A percentile compares a stretch with the other conserved stretches of the same genome.
phyloP scores from a whole-genome alignment of 2,113 vertebrate genomes.

The Athene noctua region DNA sequence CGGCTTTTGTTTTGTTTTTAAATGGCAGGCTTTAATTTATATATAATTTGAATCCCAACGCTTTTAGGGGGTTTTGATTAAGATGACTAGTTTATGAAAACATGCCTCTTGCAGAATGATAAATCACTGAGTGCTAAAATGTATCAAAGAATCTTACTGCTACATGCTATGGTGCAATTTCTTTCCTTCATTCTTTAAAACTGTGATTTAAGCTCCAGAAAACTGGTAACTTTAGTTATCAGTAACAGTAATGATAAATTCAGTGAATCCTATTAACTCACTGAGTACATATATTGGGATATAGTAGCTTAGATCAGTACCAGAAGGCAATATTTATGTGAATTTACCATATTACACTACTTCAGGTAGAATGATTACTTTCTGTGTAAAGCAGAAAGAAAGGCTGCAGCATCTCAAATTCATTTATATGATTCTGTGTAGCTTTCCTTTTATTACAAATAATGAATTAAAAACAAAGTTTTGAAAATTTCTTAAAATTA shows the following conservation, averaged over 20 bases:
- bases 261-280: neutral
- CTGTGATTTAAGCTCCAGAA: neutral
- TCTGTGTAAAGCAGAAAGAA: neutral
- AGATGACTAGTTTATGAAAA: neutral
- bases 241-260: neutral
- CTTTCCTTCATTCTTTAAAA: neutral
- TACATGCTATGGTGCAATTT: neutral
- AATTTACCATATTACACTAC: neutral
- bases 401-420: neutral
- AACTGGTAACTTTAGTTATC: neutral
- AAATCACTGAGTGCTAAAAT: neutral
- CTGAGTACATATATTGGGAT: no score
- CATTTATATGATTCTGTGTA: rapidly evolving
- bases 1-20: neutral
- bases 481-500: neutral
- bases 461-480: neutral
- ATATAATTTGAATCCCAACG: neutral
- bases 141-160: neutral
- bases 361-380: neutral
- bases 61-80: neutral
- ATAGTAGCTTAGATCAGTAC: neutral
- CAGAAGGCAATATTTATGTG: neutral
- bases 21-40: neutral
- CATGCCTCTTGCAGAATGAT: neutral
- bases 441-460: neutral